Evolutionary conservation across 2,888 invertebrate species (phyloP), one percentile per base, ranked within the genome.

Genomic region (Trypoxylon attenuatum): DNA sequence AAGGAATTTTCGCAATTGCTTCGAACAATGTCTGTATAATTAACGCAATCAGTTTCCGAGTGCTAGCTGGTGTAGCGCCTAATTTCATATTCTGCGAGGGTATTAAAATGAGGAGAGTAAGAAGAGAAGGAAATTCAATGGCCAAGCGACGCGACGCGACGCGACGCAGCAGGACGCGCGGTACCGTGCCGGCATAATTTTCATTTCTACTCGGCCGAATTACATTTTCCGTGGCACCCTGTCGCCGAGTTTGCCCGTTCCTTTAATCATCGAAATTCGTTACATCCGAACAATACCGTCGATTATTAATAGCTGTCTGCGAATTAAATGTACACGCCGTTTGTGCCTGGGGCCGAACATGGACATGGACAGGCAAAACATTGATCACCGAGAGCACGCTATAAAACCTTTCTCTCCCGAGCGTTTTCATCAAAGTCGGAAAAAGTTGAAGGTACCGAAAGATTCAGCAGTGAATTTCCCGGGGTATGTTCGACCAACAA

Each of bases 81-180:
- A 70, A 70, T 73, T 73, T 63, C 60, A 46, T 53, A 67, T 73
- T 70, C 70, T 5, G 27, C 21, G n/a, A 13, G 25, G 43, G 51
- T 56, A 66, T 62, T 59, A 52, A 56, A 68, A 29, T 29, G 49
- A 22, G 53, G 50, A 13, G 43, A 69, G 59, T 42, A 54, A 52
- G 29, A 29, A 21, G 22, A 15, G 18, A 21, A 23, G 50, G 19
- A 43, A 56, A 51, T 56, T 54, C 25, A 16, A 42, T 41, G 13
- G 38, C n/a, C n/a, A n/a, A n/a, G n/a, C n/a, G n/a, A n/a, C n/a
- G n/a, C n/a, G n/a, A n/a, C n/a, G n/a, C n/a, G n/a, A n/a, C n/a
- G n/a, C n/a, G n/a, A n/a, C n/a, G n/a, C n/a, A n/a, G n/a, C n/a
- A n/a, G 21, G 52, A 55, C n/a, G n/a, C 33, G 25, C 33, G 41